Evolutionary conservation across 2,888 invertebrate genomes (phyloP).

Genomic region (Germaria angustata): DNA sequence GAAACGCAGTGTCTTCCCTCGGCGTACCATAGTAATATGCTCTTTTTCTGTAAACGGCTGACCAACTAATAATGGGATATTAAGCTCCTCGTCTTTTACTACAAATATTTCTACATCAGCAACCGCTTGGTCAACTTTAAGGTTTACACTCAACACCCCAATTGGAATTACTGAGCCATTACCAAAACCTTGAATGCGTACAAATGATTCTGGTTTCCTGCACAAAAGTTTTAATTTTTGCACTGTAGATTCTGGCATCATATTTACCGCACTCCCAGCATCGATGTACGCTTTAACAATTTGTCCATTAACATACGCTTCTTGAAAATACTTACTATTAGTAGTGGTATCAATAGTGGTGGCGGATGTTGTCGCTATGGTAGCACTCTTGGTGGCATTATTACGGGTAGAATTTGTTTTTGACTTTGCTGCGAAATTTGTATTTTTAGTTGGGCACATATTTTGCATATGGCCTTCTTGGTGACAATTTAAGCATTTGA

Average conservation of each 20-base stretch:
- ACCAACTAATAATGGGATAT: constrained; percentile 50
- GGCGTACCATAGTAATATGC: constrained; percentile 53
- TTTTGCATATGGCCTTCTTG: constrained; percentile 46
- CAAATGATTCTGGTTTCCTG: background rate
- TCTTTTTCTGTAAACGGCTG: constrained; percentile 58
- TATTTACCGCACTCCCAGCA: constrained; percentile 45
- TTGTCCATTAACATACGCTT: constrained; percentile 32
- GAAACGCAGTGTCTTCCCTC: constrained; percentile 47
- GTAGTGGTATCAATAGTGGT: background rate
- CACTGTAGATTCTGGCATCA: constrained; percentile 41
- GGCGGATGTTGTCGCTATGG: background rate
- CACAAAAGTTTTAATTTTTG: constrained; percentile 12
- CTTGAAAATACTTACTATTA: constrained; percentile 45
- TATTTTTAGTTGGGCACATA: constrained; percentile 14
- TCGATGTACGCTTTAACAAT: constrained; percentile 49
- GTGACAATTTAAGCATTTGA: constrained; percentile 39
- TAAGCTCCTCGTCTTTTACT: constrained; percentile 40
- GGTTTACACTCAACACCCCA: constrained; percentile 40
- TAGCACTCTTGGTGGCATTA: background rate
- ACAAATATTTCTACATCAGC: constrained; percentile 44
- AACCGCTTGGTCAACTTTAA: constrained; percentile 31
- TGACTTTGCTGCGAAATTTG: background rate
- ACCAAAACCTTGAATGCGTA: constrained; percentile 46
- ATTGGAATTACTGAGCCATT: constrained; percentile 39
- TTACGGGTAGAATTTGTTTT: background rate